Percentiles rank a stretch among this genome's conserved stretches.
phyloP scores from a whole-genome alignment of 1,140 invertebrate genomes.

The Macrocentrus cingulum region DNA sequence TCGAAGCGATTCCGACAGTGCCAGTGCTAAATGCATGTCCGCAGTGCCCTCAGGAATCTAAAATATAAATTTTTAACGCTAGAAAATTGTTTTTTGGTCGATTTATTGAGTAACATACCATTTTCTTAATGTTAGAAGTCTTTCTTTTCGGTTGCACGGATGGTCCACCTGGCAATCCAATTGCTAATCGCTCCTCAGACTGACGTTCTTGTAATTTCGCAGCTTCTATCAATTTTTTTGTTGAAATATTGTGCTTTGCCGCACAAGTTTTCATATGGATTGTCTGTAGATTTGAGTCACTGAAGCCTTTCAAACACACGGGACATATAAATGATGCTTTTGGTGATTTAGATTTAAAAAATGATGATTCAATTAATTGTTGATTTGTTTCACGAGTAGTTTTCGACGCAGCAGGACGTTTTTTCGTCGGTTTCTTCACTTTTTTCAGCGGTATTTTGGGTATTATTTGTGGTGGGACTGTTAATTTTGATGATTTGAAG shows the following conservation, averaged over 20 bases:
- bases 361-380: constrained; percentile 44
- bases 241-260: constrained; percentile 52
- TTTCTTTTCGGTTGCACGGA: constrained; percentile 40
- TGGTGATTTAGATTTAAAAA: constrained; percentile 40
- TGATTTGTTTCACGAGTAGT: constrained; percentile 30
- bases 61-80: constrained; percentile 23
- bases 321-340: constrained; percentile 48
- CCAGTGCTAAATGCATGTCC: constrained; percentile 56
- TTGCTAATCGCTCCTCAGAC: constrained; percentile 51
- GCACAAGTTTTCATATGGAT: constrained; percentile 60
- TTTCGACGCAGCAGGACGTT: too few relatives aligned
- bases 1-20: constrained; percentile 57
- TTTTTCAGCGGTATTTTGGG: constrained; percentile 21
- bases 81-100: too few relatives aligned
- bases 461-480: not conserved
- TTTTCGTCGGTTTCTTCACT: constrained; percentile 23
- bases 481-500: constrained; percentile 46
- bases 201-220: constrained; percentile 56
- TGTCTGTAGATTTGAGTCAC: constrained; percentile 38
- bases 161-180: constrained; percentile 53
- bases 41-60: constrained; percentile 46
- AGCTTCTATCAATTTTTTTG: constrained; percentile 53
- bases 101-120: constrained; percentile 14
- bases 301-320: constrained; percentile 52
- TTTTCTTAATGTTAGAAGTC: constrained; percentile 8